A percentile compares a stretch with the other conserved stretches of the same genome.
phyloP scores from a whole-genome alignment of 1,140 invertebrate genomes.

The Sipha flava region DNA sequence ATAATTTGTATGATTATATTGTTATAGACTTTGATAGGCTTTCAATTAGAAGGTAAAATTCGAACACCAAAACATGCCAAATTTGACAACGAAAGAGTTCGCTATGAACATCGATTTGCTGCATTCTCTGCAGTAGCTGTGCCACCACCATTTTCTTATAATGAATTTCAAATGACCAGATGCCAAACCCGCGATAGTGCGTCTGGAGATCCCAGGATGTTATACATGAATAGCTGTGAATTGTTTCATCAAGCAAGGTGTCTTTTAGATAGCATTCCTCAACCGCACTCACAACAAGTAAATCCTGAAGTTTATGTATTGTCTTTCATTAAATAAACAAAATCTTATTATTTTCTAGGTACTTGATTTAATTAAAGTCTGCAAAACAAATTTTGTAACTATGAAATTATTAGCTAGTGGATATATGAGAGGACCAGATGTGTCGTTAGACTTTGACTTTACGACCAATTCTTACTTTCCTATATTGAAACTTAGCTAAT shows the following conservation, averaged over 20 bases:
- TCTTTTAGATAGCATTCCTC: conserved; percentile 68
- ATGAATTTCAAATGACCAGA: conserved; percentile 67
- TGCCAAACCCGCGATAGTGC: conserved; percentile 43
- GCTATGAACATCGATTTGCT: conserved; percentile 87
- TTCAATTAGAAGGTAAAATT: conserved; percentile 60
- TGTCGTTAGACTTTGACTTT: conserved; percentile 84
- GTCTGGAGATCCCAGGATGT: conserved; percentile 43
- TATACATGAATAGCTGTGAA: conserved; percentile 76
- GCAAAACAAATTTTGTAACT: conserved; percentile 91
- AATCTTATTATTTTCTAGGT: conserved; percentile 54
- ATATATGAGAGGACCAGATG: conserved; percentile 75
- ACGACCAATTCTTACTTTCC: conserved; percentile 80
- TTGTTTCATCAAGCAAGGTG: conserved; percentile 85
- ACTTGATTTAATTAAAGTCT: conserved; percentile 70
- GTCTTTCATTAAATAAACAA: not conserved
- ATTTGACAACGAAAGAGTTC: conserved; percentile 87
- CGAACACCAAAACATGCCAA: conserved; percentile 64
- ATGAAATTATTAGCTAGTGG: conserved; percentile 83
- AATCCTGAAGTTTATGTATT: not conserved
- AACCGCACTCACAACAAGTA: conserved; percentile 48
- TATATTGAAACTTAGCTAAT: conserved; percentile 62
- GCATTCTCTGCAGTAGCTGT: conserved; percentile 78
- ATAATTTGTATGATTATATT: not conserved
- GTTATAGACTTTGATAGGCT: conserved; percentile 61
- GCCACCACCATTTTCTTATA: conserved; percentile 81